A percentile compares a stretch with the other conserved stretches of the same genome.
These are phyloP conservation scores for Perizoma flavofasciatum DNA, from an alignment of 2,888 invertebrate species.

Conservation along the genomic window DNA sequence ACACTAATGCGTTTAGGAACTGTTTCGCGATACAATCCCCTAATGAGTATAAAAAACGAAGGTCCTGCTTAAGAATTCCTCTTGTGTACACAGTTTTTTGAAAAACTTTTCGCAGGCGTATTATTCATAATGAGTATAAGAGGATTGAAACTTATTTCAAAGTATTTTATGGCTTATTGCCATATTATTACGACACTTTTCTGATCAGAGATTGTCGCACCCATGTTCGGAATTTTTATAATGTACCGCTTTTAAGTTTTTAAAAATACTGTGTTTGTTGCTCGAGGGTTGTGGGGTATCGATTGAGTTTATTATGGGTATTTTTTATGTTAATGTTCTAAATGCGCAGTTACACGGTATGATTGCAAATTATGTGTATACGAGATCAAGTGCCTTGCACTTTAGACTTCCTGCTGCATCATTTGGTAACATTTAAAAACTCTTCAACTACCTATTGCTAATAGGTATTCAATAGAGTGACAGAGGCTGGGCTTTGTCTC, in stretches of 20 bases:
- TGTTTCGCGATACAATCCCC: slow-evolving; percentile 51
- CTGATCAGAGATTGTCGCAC: slow-evolving; percentile 59
- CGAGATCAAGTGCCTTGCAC: slow-evolving; percentile 11
- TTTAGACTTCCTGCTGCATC: slow-evolving; percentile 22
- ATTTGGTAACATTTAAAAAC: not conserved
- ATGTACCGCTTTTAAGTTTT: slow-evolving; percentile 60
- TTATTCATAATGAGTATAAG: slow-evolving; percentile 75
- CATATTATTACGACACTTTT: slow-evolving; percentile 67
- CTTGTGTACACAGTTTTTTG: slow-evolving; percentile 73
- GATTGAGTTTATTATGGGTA: slow-evolving; percentile 72
- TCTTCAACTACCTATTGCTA: not conserved
- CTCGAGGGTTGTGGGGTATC: slow-evolving; percentile 70
- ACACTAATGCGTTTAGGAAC: slow-evolving; percentile 45
- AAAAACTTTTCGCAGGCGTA: slow-evolving; percentile 70
- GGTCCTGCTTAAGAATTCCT: slow-evolving; percentile 70
- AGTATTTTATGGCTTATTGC: slow-evolving; percentile 69
- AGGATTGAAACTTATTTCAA: slow-evolving; percentile 52
- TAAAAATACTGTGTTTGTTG: slow-evolving; percentile 64
- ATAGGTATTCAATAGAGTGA: no score
- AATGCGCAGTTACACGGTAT: slow-evolving; percentile 60
- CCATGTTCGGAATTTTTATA: slow-evolving; percentile 70
- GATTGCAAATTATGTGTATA: slow-evolving; percentile 31
- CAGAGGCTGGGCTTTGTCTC: no score
- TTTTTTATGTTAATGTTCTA: slow-evolving; percentile 75
- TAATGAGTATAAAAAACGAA: slow-evolving; percentile 59